Evolutionary conservation across 2,888 invertebrate species (phyloP).

Genomic region (Graphium colonna): DNA sequence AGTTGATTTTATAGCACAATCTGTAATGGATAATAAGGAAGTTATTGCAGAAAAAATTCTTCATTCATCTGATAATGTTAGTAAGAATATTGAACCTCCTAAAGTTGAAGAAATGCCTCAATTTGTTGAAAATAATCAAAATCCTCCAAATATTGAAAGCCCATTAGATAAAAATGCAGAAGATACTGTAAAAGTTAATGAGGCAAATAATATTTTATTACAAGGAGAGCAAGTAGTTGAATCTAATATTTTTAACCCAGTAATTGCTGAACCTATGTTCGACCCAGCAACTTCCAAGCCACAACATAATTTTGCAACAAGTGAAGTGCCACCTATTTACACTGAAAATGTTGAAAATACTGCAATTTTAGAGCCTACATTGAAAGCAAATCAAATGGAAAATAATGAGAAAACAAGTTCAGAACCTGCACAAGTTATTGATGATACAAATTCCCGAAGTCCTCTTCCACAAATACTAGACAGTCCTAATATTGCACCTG

Average conservation of each 20-base stretch:
- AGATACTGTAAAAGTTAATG: not conserved
- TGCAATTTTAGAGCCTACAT: conserved; percentile 14
- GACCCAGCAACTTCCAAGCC: not conserved
- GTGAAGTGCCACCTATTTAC: conserved; percentile 6
- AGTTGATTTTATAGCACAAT: conserved; percentile 3
- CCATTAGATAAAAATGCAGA: not conserved
- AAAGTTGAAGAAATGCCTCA: not conserved
- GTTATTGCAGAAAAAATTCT: conserved; percentile 29
- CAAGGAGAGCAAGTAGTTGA: not conserved
- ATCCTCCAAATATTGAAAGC: not conserved
- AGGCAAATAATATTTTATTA: not conserved
- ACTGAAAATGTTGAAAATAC: conserved; percentile 22
- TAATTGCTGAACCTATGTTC: not conserved
- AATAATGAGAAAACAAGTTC: conserved; percentile 44
- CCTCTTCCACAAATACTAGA: conserved; percentile 23
- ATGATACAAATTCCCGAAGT: conserved; percentile 25
- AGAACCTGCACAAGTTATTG: conserved; percentile 29
- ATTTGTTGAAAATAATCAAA: not conserved
- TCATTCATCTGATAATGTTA: not conserved
- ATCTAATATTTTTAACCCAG: not conserved
- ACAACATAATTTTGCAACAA: conserved; percentile 1
- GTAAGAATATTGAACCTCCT: not conserved
- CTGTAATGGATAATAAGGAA: conserved; percentile 25
- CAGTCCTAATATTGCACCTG: conserved; percentile 15
- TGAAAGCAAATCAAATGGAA: conserved; percentile 9